Conservation (phyloP, 2,113 vertebrate genomes). For the Mobula hypostoma region DNA sequence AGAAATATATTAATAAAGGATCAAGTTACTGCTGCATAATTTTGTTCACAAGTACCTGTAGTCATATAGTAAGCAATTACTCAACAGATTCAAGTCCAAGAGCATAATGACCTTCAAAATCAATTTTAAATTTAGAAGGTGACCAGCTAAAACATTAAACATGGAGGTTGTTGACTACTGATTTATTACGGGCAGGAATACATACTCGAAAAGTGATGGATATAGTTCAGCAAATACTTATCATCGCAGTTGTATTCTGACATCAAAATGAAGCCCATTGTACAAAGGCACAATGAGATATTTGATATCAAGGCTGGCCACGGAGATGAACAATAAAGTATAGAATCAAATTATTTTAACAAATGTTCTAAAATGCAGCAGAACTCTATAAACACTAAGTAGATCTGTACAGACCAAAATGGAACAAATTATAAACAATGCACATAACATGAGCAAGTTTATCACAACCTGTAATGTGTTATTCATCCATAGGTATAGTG, state of each 20-base stretch:
- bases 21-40: neutral
- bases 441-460: neutral
- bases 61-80: neutral
- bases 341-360: neutral
- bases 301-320: neutral
- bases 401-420: conserved; percentile 1
- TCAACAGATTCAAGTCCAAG: neutral
- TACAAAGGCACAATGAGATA: neutral
- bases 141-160: neutral
- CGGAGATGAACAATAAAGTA: neutral
- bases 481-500: conserved; percentile 19
- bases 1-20: neutral
- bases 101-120: neutral
- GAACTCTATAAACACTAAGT: neutral
- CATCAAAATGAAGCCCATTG: conserved; percentile 23
- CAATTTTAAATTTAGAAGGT: neutral
- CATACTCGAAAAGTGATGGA: neutral
- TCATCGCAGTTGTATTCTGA: neutral
- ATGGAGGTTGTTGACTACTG: neutral
- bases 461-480: neutral
- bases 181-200: neutral
- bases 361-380: neutral
- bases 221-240: neutral
- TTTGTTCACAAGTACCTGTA: neutral
- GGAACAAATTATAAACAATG: conserved; percentile 1